These are phyloP conservation scores for Molossus molossus DNA, from an alignment of 2,797 vertebrate species.

Conservation along the genomic window DNA sequence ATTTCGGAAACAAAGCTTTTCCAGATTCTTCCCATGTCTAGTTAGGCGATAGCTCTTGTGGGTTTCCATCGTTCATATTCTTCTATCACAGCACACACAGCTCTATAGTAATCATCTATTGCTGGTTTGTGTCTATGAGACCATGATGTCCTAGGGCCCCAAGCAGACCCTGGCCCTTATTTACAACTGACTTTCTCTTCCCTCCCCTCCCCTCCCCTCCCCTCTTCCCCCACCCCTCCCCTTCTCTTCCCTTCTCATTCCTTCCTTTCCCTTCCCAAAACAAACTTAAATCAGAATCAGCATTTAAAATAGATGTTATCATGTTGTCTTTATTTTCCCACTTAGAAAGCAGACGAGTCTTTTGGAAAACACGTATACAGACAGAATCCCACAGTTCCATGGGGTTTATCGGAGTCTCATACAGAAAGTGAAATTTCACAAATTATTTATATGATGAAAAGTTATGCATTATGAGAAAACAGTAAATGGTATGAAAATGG, in stretches of 20 bases:
- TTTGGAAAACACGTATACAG: background rate
- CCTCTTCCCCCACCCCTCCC: background rate
- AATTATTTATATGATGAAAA: background rate
- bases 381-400: background rate
- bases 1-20: background rate
- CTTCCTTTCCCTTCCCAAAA: background rate
- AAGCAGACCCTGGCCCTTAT: background rate
- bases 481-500: background rate
- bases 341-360: background rate
- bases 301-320: background rate
- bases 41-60: background rate
- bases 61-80: too few relatives aligned
- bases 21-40: background rate
- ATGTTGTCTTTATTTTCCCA: background rate
- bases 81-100: background rate
- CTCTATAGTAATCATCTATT: background rate
- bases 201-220: background rate
- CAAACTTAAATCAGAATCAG: background rate
- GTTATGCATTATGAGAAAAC: background rate
- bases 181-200: background rate
- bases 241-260: background rate
- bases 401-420: background rate
- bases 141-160: fast-evolving
- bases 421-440: constrained; percentile 50
- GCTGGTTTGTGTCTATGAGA: background rate